Conservation (phyloP, 2,888 invertebrate species). For the Caenorhabditis japonica region DNA sequence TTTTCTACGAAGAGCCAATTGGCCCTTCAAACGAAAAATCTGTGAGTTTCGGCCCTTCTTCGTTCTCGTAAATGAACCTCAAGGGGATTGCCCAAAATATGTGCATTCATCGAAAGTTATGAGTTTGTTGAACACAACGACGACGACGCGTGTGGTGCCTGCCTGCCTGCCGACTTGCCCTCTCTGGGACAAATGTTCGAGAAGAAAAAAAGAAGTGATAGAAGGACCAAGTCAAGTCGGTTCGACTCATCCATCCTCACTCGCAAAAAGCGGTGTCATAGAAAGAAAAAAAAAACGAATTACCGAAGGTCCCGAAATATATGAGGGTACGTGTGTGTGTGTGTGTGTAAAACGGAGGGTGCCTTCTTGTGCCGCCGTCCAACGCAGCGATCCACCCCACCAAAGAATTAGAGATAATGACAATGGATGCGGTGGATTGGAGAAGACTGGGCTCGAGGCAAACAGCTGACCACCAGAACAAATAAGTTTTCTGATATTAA, state of each 20-base stretch:
- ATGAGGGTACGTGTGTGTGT: conserved; percentile 27
- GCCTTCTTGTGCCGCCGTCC: conserved; percentile 31
- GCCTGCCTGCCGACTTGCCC: too few species aligned
- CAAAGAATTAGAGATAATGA: conserved; percentile 51
- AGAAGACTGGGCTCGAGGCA: conserved; percentile 28
- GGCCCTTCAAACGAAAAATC: conserved; percentile 36
- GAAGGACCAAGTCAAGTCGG: too few species aligned
- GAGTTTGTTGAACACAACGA: conserved; percentile 33
- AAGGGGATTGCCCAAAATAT: conserved; percentile 39
- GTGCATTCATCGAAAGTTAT: conserved; percentile 51
- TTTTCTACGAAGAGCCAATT: conserved; percentile 39
- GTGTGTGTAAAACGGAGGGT: conserved; percentile 36
- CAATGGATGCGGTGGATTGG: conserved; percentile 49
- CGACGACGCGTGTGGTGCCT: too few species aligned
- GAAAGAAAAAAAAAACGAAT: conserved; percentile 53
- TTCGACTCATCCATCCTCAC: too few species aligned
- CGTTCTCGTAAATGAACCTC: conserved; percentile 55
- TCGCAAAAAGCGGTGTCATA: conserved; percentile 41
- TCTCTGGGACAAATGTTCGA: conserved; percentile 24
- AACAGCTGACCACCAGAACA: conserved; percentile 41
- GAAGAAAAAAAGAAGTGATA: neutral
- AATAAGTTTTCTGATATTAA: conserved; percentile 48
- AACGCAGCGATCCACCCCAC: conserved; percentile 43
- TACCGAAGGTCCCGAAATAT: conserved; percentile 45
- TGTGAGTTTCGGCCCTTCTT: conserved; percentile 27